Evolutionary conservation across 2,113 vertebrate genomes (phyloP).

Genomic region (Cephalophus harveyi): DNA sequence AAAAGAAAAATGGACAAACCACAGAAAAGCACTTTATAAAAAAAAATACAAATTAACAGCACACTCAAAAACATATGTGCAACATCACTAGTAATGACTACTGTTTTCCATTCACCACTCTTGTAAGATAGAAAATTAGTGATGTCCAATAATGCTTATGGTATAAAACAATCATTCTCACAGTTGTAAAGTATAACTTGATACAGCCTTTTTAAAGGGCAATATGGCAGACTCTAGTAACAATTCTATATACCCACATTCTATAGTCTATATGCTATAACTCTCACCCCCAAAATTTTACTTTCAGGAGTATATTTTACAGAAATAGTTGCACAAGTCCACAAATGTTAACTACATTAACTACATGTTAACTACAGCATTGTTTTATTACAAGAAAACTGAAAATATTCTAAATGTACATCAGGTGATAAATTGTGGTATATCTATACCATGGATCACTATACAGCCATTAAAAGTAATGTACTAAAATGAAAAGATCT

Average conservation of each 20-base stretch:
- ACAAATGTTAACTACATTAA: neutral
- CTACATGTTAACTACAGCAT: neutral
- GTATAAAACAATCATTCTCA: neutral
- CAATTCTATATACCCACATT: neutral
- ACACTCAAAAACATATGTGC: neutral
- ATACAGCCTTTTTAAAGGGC: neutral
- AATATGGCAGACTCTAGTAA: neutral
- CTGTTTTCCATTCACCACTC: neutral
- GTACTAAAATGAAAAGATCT: neutral
- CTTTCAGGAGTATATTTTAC: neutral
- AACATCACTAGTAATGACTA: neutral
- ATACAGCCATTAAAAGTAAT: neutral
- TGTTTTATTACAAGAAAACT: neutral
- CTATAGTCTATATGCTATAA: neutral
- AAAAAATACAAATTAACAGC: neutral
- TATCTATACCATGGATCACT: neutral
- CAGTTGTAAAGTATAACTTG: neutral
- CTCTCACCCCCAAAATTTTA: neutral
- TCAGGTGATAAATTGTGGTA: neutral
- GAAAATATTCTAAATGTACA: conserved; percentile 16
- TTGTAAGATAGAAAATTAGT: neutral
- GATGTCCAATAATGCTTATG: neutral
- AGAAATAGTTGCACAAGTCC: neutral
- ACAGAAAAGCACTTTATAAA: neutral
- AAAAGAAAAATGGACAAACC: conserved; percentile 16